Percentiles rank a stretch among this genome's conserved stretches.
These are phyloP conservation scores for Trematomus loennbergii DNA, from an alignment of 2,113 vertebrate species.

Conservation along the genomic window DNA sequence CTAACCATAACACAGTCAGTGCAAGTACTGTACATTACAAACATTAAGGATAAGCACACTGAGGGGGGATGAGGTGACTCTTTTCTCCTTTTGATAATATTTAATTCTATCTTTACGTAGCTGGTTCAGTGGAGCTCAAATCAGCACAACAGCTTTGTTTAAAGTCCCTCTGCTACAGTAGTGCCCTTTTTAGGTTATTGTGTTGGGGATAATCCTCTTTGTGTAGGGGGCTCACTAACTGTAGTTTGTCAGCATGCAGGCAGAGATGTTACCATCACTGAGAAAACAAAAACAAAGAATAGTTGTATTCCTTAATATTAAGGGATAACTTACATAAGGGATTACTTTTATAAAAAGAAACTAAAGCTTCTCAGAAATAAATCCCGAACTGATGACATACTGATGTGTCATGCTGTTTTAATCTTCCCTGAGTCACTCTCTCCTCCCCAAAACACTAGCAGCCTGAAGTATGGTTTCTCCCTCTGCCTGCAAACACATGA, in stretches of 20 bases:
- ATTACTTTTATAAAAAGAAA: slow-evolving; percentile 5
- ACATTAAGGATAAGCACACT: too few species aligned
- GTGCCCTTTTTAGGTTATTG: slow-evolving; percentile 39
- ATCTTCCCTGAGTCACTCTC: slow-evolving; percentile 61
- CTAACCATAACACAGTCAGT: slow-evolving; percentile 1
- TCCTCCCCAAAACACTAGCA: slow-evolving; percentile 45
- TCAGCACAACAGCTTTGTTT: slow-evolving; percentile 11
- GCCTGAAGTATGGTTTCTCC: slow-evolving; percentile 33
- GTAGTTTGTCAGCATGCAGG: slow-evolving; percentile 28
- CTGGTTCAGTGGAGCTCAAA: slow-evolving; percentile 9
- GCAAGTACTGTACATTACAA: too few species aligned
- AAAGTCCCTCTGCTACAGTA: slow-evolving; percentile 15
- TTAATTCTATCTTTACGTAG: neutral
- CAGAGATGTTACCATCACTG: slow-evolving; percentile 13
- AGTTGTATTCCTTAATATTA: neutral
- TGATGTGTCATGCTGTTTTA: slow-evolving; percentile 67
- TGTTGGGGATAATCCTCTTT: slow-evolving; percentile 60
- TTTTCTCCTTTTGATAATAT: neutral
- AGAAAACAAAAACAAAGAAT: neutral
- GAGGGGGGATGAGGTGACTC: neutral
- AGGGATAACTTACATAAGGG: neutral
- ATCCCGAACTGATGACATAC: slow-evolving; percentile 57
- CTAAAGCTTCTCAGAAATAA: slow-evolving; percentile 1
- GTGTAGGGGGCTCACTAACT: slow-evolving; percentile 34
- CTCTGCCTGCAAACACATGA: slow-evolving; percentile 40